Evolutionary conservation across 2,797 vertebrate genomes (phyloP).

Genomic region (Sebastes minor): DNA sequence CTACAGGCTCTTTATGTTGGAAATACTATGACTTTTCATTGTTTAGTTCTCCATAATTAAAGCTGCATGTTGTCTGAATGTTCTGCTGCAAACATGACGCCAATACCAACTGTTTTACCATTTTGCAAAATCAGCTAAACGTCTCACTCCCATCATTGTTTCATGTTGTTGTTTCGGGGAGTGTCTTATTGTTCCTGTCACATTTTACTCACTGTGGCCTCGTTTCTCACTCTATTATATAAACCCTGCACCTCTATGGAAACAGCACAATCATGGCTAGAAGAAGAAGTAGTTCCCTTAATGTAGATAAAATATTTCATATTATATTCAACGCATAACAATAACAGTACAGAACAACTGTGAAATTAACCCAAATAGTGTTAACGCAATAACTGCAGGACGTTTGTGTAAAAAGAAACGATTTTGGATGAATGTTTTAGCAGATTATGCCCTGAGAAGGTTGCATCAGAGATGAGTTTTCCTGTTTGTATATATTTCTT

Average conservation of each 20-base stretch:
- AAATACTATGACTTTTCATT: too few relatives aligned
- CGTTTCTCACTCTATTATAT: not conserved
- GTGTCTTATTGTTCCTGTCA: not conserved
- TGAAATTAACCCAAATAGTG: accelerated
- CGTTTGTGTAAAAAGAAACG: too few relatives aligned
- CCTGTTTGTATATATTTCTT: too few relatives aligned
- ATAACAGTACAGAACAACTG: accelerated
- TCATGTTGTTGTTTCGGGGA: not conserved
- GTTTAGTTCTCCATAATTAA: not conserved
- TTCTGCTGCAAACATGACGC: not conserved
- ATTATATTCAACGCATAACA: too few relatives aligned
- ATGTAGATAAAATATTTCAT: too few relatives aligned
- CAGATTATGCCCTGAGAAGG: too few relatives aligned
- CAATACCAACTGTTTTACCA: accelerated
- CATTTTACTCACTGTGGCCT: not conserved
- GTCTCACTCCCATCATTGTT: not conserved
- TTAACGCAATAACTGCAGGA: too few relatives aligned
- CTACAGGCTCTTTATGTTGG: not conserved
- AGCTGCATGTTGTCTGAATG: not conserved
- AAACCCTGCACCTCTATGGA: too few relatives aligned
- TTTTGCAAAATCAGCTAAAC: not conserved
- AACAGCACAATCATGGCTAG: too few relatives aligned
- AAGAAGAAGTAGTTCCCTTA: too few relatives aligned
- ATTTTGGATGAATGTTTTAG: too few relatives aligned
- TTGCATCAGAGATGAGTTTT: too few relatives aligned